Conservation (phyloP, 2,797 vertebrate species). For the Hippopotamyrus pictus region DNA sequence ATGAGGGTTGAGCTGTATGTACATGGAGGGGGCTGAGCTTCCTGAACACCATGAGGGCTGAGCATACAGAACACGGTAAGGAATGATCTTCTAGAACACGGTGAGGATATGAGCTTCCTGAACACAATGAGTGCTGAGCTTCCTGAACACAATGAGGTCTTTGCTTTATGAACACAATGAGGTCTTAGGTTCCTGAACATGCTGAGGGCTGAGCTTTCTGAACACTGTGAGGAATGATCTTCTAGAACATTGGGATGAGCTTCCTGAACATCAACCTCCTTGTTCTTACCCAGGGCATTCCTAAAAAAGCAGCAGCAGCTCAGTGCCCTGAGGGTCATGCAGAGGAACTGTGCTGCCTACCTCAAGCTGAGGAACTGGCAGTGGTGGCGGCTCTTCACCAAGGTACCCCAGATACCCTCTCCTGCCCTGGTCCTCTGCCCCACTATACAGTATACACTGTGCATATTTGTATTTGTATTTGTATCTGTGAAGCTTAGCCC, state of each 20-base stretch:
- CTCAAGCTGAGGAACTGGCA: constrained; percentile 89
- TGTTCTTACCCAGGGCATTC: constrained; percentile 62
- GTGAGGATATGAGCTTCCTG: background rate
- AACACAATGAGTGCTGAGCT: background rate
- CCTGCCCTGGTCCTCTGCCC: background rate
- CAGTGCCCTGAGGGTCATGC: constrained; percentile 80
- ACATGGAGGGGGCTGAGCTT: background rate
- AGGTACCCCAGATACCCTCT: constrained; percentile 57
- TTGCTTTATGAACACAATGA: background rate
- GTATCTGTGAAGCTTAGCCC: background rate
- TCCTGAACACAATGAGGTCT: background rate
- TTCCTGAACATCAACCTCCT: background rate
- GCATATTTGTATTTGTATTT: background rate
- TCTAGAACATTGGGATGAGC: background rate
- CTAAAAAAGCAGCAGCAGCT: constrained; percentile 82
- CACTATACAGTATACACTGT: background rate
- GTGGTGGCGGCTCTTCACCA: constrained; percentile 88
- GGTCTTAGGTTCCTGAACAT: background rate
- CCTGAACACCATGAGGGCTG: background rate
- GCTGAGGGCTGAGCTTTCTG: background rate
- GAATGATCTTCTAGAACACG: background rate
- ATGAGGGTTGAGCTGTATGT: background rate
- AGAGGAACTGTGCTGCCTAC: constrained; percentile 85
- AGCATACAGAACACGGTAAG: background rate
- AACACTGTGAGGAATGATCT: background rate